Conservation (phyloP, 2,797 vertebrate genomes). For the Eidolon dupreanum region DNA sequence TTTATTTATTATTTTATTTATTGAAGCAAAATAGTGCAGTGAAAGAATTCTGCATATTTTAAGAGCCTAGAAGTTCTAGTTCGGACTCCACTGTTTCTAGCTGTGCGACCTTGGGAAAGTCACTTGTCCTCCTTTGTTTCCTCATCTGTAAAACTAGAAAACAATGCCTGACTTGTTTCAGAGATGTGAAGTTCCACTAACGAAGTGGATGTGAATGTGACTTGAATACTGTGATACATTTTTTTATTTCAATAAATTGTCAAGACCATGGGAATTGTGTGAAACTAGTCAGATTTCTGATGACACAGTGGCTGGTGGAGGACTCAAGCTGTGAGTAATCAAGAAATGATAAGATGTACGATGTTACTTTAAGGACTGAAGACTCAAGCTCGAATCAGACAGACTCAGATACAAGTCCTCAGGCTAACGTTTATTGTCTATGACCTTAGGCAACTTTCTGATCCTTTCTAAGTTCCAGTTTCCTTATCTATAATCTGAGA, state of each 20-base stretch:
- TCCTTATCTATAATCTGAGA: not conserved
- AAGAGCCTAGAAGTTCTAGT: not conserved
- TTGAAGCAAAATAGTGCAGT: not conserved
- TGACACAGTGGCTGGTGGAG: not conserved
- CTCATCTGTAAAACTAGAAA: not conserved
- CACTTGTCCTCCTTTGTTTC: not conserved
- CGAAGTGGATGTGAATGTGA: not conserved
- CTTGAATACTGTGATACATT: not conserved
- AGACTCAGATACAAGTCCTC: not conserved
- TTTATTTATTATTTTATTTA: conserved; percentile 74
- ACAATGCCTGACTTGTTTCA: not conserved
- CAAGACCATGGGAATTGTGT: not conserved
- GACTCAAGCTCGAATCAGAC: not conserved
- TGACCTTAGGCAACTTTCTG: not conserved
- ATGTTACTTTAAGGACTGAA: not conserved
- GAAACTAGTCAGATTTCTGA: not conserved
- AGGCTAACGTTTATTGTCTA: not conserved
- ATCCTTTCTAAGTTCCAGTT: not conserved
- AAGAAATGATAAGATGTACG: not conserved
- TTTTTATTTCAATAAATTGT: conserved; percentile 54
- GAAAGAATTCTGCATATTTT: not conserved
- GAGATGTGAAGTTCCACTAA: not conserved
- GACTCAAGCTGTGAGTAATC: not conserved
- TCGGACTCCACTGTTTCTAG: not conserved
- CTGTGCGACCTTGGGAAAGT: not conserved